Percentiles rank a stretch among this genome's conserved stretches.
Evolutionary conservation across 2,888 invertebrate species (phyloP).

Genomic region (Agonopterix heracliana): DNA sequence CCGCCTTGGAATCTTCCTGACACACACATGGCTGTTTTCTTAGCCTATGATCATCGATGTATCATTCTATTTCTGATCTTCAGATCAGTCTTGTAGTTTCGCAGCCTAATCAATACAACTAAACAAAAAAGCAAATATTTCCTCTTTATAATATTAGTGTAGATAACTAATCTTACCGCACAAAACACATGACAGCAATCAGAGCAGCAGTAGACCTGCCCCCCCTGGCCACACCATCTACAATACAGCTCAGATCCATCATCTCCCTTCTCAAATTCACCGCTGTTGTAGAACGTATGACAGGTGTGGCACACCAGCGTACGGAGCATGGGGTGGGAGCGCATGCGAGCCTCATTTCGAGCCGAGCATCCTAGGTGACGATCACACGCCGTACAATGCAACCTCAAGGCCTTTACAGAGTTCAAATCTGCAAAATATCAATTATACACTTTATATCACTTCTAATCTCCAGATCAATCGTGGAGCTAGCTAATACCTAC

Average conservation of each 20-base stretch:
- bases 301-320: slow-evolving; percentile 84
- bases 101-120: too few relatives aligned
- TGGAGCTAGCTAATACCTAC: slow-evolving; percentile 23
- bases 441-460: neutral
- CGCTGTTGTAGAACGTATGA: slow-evolving; percentile 86
- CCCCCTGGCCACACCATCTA: slow-evolving; percentile 89
- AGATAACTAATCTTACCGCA: slow-evolving; percentile 57
- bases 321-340: slow-evolving; percentile 83
- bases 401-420: slow-evolving; percentile 71
- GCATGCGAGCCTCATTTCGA: slow-evolving; percentile 78
- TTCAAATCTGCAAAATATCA: slow-evolving; percentile 70
- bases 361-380: slow-evolving; percentile 84
- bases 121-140: too few relatives aligned
- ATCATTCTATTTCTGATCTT: too few relatives aligned
- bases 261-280: slow-evolving; percentile 88
- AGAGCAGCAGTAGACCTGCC: slow-evolving; percentile 87
- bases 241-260: slow-evolving; percentile 90
- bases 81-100: too few relatives aligned
- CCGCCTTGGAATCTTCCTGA: too few relatives aligned
- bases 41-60: neutral
- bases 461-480: too few relatives aligned
- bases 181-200: slow-evolving; percentile 85
- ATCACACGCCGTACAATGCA: slow-evolving; percentile 87
- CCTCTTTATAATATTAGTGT: too few relatives aligned
- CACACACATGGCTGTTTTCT: too few relatives aligned